These are phyloP conservation scores for Microplitis deprimator DNA, from an alignment of 2,888 invertebrate species.

Conservation along the genomic window DNA sequence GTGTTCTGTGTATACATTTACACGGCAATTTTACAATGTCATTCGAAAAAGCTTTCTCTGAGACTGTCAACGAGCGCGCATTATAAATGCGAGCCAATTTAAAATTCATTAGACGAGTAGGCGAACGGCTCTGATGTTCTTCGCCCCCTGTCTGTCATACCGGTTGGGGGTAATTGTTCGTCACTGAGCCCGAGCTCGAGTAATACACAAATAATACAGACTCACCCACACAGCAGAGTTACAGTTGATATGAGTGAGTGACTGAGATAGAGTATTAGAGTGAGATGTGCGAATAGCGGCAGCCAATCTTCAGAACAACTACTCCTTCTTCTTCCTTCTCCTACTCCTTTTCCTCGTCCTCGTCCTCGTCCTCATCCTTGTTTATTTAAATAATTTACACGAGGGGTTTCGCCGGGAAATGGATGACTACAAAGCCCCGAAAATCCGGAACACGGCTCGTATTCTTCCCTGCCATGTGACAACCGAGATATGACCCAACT, in stretches of 20 bases:
- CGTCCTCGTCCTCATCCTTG: slow-evolving; percentile 53
- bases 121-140: slow-evolving; percentile 35
- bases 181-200: slow-evolving; percentile 58
- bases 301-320: not conserved
- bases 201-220: not conserved
- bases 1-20: slow-evolving; percentile 7
- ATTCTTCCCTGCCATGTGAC: slow-evolving; percentile 31
- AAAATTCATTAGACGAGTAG: slow-evolving; percentile 69
- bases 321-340: not conserved
- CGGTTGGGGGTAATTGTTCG: slow-evolving; percentile 69
- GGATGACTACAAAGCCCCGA: slow-evolving; percentile 68
- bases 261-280: slow-evolving; percentile 41
- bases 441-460: slow-evolving; percentile 55
- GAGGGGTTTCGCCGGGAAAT: slow-evolving; percentile 59
- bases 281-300: slow-evolving; percentile 34
- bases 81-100: slow-evolving; percentile 70
- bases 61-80: slow-evolving; percentile 64
- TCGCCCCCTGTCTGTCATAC: slow-evolving; percentile 53
- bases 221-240: slow-evolving; percentile 25
- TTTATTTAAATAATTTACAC: slow-evolving; percentile 70
- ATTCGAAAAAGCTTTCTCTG: slow-evolving; percentile 57
- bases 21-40: slow-evolving; percentile 66
- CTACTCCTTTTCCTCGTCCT: slow-evolving; percentile 21
- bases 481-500: slow-evolving; percentile 49
- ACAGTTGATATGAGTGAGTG: slow-evolving; percentile 36